Percentiles rank a stretch among this genome's conserved stretches.
phyloP scores from a whole-genome alignment of 2,797 vertebrate genomes.

The Psittacula echo region DNA sequence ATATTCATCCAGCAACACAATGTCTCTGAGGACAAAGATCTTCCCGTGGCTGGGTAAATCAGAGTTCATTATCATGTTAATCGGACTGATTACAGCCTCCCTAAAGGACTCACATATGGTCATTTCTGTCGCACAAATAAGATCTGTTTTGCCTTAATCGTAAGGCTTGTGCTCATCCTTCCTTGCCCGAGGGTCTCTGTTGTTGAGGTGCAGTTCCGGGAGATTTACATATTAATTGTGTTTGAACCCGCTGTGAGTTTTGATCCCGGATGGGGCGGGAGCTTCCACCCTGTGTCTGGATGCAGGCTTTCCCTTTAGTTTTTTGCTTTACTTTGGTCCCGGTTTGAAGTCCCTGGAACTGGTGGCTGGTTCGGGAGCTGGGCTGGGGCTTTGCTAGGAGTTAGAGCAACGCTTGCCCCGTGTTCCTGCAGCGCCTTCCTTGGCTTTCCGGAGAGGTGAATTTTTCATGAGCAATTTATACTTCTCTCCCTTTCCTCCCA shows the following conservation, averaged over 20 bases:
- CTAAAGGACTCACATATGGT: background rate
- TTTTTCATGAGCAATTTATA: constrained; percentile 42
- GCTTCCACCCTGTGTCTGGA: too few species aligned
- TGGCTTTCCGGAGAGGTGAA: background rate
- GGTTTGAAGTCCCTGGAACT: background rate
- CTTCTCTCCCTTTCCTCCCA: background rate
- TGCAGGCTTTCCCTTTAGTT: background rate
- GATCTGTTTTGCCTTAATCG: background rate
- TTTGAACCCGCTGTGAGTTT: background rate
- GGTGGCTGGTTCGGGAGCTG: background rate
- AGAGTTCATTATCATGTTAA: constrained; percentile 26
- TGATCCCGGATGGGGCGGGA: background rate
- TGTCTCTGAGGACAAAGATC: background rate
- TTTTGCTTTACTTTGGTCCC: background rate
- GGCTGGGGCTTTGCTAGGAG: rapidly evolving
- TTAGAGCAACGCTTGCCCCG: background rate
- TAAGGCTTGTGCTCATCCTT: background rate
- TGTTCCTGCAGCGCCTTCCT: background rate
- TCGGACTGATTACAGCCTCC: background rate
- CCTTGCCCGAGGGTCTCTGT: background rate
- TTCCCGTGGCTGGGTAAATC: background rate
- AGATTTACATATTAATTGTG: background rate
- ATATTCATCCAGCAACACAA: background rate
- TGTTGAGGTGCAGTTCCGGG: background rate
- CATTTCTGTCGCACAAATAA: background rate